phyloP scores from a whole-genome alignment of 1,140 invertebrate species.

The Psilanteris sp. region DNA sequence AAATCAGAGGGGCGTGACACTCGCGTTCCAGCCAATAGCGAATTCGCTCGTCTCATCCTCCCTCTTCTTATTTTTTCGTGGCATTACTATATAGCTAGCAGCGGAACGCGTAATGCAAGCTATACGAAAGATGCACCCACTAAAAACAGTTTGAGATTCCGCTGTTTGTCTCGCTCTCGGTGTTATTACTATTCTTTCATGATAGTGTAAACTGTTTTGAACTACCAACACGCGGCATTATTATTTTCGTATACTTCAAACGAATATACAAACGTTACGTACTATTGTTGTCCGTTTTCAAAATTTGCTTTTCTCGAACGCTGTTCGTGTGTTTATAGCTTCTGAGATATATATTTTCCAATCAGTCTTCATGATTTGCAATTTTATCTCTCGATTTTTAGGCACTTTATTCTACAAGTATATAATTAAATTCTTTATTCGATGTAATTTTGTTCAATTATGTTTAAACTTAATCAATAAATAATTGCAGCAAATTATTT shows the following conservation, averaged over 20 bases:
- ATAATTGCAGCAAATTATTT: no score
- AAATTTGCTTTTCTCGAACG: no score
- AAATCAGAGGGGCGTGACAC: constrained; percentile 65
- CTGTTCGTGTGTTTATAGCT: no score
- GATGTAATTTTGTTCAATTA: no score
- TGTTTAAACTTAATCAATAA: no score
- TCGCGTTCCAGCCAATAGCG: constrained; percentile 55
- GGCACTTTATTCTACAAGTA: no score
- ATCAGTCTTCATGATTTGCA: no score
- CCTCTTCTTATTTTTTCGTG: constrained; percentile 20
- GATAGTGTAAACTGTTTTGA: constrained; percentile 19
- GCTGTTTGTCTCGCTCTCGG: constrained; percentile 1
- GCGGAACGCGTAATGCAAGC: constrained; percentile 28
- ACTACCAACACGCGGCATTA: constrained; percentile 3
- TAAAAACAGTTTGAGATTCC: constrained; percentile 28
- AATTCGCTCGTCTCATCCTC: neutral
- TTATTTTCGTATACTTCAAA: constrained; percentile 6
- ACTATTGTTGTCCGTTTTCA: no score
- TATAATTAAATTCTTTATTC: no score
- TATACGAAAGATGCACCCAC: constrained; percentile 29
- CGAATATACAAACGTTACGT: no score
- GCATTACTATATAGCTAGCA: constrained; percentile 34
- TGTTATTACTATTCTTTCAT: constrained; percentile 37
- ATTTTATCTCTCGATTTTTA: no score
- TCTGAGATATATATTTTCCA: no score